A percentile compares a stretch with the other conserved stretches of the same genome.
Evolutionary conservation across 1,140 invertebrate species (phyloP).

Genomic region (Drosophila navojoa): DNA sequence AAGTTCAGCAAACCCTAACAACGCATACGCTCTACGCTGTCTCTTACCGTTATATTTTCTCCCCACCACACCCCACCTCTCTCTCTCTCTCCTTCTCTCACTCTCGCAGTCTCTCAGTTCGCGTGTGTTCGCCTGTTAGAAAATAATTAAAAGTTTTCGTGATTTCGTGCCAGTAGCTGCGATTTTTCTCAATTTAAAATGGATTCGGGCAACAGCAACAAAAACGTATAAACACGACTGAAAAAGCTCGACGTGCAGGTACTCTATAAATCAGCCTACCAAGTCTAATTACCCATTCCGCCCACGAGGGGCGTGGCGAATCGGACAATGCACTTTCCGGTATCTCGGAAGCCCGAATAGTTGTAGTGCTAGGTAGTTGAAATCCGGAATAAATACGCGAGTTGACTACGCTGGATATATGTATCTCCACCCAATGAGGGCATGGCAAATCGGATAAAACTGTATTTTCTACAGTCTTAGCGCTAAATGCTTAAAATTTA

Average conservation of each 20-base stretch:
- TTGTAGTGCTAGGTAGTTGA: too few relatives aligned
- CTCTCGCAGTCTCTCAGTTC: slow-evolving; percentile 4
- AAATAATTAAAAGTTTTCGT: slow-evolving; percentile 82
- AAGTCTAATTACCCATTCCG: too few relatives aligned
- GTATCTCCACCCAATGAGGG: too few relatives aligned
- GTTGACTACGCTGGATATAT: too few relatives aligned
- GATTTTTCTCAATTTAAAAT: slow-evolving; percentile 82
- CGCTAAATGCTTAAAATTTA: too few relatives aligned
- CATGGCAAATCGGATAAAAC: too few relatives aligned
- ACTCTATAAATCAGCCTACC: background rate
- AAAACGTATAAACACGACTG: slow-evolving; percentile 21
- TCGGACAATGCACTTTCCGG: too few relatives aligned
- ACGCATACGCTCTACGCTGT: slow-evolving; percentile 11
- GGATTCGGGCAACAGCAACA: slow-evolving; percentile 62
- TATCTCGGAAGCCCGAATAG: too few relatives aligned
- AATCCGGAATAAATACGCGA: too few relatives aligned
- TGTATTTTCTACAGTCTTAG: too few relatives aligned
- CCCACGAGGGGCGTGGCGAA: too few relatives aligned
- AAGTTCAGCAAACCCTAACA: slow-evolving; percentile 56
- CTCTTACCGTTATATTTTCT: background rate
- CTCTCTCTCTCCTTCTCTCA: background rate
- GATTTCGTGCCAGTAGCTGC: slow-evolving; percentile 78
- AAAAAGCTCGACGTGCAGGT: background rate
- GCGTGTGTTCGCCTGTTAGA: slow-evolving; percentile 75
- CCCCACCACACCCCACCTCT: background rate